phyloP scores from a whole-genome alignment of 2,888 invertebrate genomes.

The Sabatieria punctata region DNA sequence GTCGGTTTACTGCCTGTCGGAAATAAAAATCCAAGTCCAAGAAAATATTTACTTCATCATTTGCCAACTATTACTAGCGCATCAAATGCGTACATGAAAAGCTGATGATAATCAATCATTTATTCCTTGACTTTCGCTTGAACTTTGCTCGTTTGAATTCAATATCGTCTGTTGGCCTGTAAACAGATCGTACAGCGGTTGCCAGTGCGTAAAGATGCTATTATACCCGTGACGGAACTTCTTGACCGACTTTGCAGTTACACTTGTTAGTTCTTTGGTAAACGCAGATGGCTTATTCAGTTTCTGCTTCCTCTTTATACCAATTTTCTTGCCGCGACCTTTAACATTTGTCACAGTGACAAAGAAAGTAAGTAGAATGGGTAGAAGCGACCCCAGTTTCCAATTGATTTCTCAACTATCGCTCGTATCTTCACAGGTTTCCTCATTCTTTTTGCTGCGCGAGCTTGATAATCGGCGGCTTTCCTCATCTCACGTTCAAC shows the following conservation, averaged over 20 bases:
- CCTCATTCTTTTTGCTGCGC: slow-evolving; percentile 49
- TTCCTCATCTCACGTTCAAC: slow-evolving; percentile 47
- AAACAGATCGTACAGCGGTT: too few species aligned
- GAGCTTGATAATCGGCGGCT: slow-evolving; percentile 61
- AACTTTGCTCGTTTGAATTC: neutral
- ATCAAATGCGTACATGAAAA: too few species aligned
- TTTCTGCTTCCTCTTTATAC: slow-evolving; percentile 4
- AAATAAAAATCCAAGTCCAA: too few species aligned
- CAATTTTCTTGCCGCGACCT: neutral
- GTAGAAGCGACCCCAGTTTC: too few species aligned
- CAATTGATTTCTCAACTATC: slow-evolving; percentile 30
- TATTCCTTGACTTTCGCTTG: neutral
- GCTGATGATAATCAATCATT: too few species aligned
- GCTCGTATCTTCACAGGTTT: slow-evolving; percentile 43
- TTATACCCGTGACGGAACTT: slow-evolving; percentile 25
- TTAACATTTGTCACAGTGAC: too few species aligned
- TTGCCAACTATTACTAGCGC: too few species aligned
- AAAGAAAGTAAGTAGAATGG: too few species aligned
- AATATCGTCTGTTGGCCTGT: neutral
- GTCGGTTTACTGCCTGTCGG: too few species aligned
- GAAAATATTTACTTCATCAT: too few species aligned
- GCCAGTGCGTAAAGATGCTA: too few species aligned
- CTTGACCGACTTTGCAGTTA: slow-evolving; percentile 15
- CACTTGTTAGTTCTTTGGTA: slow-evolving; percentile 18
- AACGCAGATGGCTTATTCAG: slow-evolving; percentile 13